A percentile compares a stretch with the other conserved stretches of the same genome.
Evolutionary conservation across 2,888 invertebrate species (phyloP).

Genomic region (Ptilodon capucinus): DNA sequence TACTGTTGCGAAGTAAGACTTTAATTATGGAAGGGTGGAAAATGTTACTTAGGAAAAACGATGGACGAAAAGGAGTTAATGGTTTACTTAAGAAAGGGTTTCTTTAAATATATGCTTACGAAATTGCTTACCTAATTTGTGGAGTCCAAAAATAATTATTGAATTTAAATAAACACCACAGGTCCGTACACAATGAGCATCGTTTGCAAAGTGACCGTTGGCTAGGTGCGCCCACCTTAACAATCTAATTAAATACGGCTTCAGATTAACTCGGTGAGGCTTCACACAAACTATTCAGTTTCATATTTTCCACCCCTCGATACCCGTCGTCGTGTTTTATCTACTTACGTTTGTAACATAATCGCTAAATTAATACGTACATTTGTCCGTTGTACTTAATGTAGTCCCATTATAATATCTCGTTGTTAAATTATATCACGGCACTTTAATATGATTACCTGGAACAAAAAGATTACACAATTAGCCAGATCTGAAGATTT

Average conservation of each 20-base stretch:
- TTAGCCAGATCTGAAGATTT: slow-evolving; percentile 66
- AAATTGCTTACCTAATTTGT: slow-evolving; percentile 37
- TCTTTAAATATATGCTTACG: slow-evolving; percentile 1
- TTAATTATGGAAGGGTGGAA: slow-evolving; percentile 1
- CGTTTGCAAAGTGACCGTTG: slow-evolving; percentile 60
- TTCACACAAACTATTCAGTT: slow-evolving; percentile 75
- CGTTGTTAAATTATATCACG: slow-evolving; percentile 31
- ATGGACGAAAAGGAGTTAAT: background rate
- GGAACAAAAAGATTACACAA: slow-evolving; percentile 72
- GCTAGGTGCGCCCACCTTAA: slow-evolving; percentile 59
- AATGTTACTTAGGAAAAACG: background rate
- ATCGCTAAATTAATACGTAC: slow-evolving; percentile 18
- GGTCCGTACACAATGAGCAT: slow-evolving; percentile 54
- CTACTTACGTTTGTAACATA: slow-evolving; percentile 24
- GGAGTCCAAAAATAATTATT: slow-evolving; percentile 4
- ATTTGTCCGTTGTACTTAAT: slow-evolving; percentile 17
- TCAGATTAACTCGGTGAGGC: slow-evolving; percentile 77
- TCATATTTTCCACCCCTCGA: slow-evolving; percentile 63
- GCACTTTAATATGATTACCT: slow-evolving; percentile 60
- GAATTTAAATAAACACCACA: slow-evolving; percentile 28
- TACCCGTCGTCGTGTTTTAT: slow-evolving; percentile 28
- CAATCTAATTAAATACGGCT: slow-evolving; percentile 82
- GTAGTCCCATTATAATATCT: slow-evolving; percentile 27
- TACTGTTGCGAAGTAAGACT: background rate
- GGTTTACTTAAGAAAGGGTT: background rate